Conservation (phyloP, 2,797 vertebrate species). For the Echeneis naucrates region DNA sequence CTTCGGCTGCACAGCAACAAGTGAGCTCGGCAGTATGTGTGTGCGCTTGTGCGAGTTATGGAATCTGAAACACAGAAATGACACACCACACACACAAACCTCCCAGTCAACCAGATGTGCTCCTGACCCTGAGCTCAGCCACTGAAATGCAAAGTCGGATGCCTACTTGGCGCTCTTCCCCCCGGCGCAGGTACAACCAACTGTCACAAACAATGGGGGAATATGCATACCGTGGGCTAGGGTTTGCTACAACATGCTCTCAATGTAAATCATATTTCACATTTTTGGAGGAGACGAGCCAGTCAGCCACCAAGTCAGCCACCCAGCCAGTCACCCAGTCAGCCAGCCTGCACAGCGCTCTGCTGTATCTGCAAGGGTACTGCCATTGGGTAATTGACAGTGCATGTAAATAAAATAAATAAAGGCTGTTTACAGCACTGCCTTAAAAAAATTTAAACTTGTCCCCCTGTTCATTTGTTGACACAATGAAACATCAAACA, state of each 20-base stretch:
- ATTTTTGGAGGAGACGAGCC: slow-evolving; percentile 76
- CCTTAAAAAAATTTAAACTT: slow-evolving; percentile 73
- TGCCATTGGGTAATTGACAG: slow-evolving; percentile 76
- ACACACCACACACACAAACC: slow-evolving; percentile 68
- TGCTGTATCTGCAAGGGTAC: slow-evolving; percentile 54
- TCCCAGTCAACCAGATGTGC: slow-evolving; percentile 83
- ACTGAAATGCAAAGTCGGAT: slow-evolving; percentile 83
- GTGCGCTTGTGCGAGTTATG: slow-evolving; percentile 20
- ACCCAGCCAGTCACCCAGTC: slow-evolving; percentile 64
- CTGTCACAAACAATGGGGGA: slow-evolving; percentile 84
- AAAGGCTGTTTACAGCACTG: slow-evolving; percentile 56
- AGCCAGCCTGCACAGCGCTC: slow-evolving; percentile 51
- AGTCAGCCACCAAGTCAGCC: slow-evolving; percentile 71
- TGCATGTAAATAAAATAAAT: slow-evolving; percentile 38
- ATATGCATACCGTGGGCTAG: slow-evolving; percentile 80
- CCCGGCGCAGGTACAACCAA: slow-evolving; percentile 77
- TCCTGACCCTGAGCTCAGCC: slow-evolving; percentile 81
- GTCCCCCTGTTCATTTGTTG: slow-evolving; percentile 67
- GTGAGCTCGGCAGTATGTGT: slow-evolving; percentile 56
- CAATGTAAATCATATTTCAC: slow-evolving; percentile 84
- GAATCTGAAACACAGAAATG: slow-evolving; percentile 60
- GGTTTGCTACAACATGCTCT: slow-evolving; percentile 82
- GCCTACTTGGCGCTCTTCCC: slow-evolving; percentile 68
- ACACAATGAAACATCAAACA: slow-evolving; percentile 74
- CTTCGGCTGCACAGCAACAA: slow-evolving; percentile 77